phyloP scores from a whole-genome alignment of 2,113 vertebrate genomes.

The Cyanistes caeruleus region DNA sequence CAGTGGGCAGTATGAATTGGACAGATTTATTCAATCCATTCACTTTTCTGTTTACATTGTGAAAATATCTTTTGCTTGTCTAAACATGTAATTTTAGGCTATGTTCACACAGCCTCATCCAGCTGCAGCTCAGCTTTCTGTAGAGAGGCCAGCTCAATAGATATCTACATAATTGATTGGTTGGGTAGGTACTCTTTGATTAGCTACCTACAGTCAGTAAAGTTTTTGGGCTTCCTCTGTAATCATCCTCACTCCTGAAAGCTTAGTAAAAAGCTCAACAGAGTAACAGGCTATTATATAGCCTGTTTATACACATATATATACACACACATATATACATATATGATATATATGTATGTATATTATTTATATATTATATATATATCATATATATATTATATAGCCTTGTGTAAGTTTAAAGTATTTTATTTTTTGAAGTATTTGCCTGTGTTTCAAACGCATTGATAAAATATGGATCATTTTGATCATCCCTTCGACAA shows the following conservation, averaged over 20 bases:
- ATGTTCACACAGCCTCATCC: not conserved
- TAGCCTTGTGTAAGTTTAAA: not conserved
- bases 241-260: not conserved
- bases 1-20: not conserved
- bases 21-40: not conserved
- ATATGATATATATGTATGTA: too few species aligned
- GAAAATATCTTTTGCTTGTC: not conserved
- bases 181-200: not conserved
- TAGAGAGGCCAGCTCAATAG: not conserved
- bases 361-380: too few species aligned
- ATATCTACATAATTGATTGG: accelerated
- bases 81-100: not conserved
- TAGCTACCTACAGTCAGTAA: not conserved
- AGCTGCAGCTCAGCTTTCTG: not conserved
- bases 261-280: not conserved
- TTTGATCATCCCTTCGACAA: not conserved
- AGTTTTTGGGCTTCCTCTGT: not conserved
- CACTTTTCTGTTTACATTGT: not conserved
- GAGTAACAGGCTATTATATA: not conserved
- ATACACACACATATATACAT: too few species aligned
- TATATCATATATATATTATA: not conserved
- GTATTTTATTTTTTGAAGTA: not conserved
- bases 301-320: too few species aligned
- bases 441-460: not conserved
- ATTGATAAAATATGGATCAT: not conserved